These are phyloP conservation scores for Caerostris extrusa DNA, from an alignment of 1,140 invertebrate genomes.

Conservation along the genomic window DNA sequence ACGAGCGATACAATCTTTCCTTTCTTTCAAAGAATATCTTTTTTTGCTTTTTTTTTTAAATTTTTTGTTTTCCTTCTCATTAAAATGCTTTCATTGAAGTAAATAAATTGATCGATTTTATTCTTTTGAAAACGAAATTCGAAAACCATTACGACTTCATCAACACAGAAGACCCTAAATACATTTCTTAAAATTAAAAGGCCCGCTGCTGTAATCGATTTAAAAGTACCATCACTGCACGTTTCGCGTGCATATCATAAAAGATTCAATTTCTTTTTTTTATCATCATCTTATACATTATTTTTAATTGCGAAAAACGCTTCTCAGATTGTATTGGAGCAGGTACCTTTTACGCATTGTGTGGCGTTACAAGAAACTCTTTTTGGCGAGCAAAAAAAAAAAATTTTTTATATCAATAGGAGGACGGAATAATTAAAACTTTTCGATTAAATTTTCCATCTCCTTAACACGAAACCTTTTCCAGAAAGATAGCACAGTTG, in stretches of 20 bases:
- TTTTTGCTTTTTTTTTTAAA: no score
- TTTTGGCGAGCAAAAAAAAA: no score
- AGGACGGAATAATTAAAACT: no score
- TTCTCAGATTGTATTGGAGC: no score
- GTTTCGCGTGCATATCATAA: not conserved
- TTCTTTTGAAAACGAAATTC: not conserved
- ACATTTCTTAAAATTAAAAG: not conserved
- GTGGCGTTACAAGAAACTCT: no score
- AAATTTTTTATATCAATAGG: not conserved
- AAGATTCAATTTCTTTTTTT: constrained; percentile 16
- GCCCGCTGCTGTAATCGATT: not conserved
- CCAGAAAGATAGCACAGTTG: no score
- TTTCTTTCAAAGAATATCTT: no score
- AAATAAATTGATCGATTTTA: not conserved
- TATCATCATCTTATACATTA: not conserved
- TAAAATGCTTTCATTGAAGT: not conserved
- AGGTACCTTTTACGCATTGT: no score
- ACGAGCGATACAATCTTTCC: no score
- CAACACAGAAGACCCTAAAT: not conserved
- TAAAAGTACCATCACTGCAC: constrained; percentile 2
- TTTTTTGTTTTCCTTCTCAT: not conserved
- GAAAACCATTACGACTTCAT: constrained; percentile 10
- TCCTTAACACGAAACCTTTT: no score
- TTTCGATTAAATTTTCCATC: no score
- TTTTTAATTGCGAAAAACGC: no score